phyloP scores from a whole-genome alignment of 2,888 invertebrate species.

The Amiota mariae region DNA sequence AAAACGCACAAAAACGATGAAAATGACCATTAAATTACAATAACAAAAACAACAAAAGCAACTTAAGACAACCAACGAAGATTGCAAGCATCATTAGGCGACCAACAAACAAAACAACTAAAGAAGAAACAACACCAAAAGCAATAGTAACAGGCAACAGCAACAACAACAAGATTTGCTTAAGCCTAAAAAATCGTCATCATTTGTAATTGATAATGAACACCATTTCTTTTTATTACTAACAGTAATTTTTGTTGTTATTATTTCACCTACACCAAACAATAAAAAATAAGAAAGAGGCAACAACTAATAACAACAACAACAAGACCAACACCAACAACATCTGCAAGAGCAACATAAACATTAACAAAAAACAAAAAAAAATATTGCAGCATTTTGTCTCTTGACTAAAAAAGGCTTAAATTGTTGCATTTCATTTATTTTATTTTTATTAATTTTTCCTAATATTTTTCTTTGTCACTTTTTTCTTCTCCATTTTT shows the following conservation, averaged over 20 bases:
- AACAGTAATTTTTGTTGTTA: too few relatives aligned
- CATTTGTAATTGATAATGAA: slow-evolving; percentile 41
- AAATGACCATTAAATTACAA: too few relatives aligned
- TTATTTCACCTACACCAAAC: neutral
- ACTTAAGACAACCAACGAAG: slow-evolving; percentile 39
- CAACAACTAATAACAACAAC: neutral
- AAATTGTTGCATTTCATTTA: neutral
- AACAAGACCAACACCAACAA: neutral
- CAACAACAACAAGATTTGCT: slow-evolving; percentile 41
- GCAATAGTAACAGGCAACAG: slow-evolving; percentile 33
- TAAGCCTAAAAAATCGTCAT: slow-evolving; percentile 46
- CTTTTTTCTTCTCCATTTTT: neutral
- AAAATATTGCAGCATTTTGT: neutral
- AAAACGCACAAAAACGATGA: slow-evolving; percentile 31
- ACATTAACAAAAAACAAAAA: slow-evolving; percentile 1
- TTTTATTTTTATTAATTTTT: slow-evolving; percentile 25
- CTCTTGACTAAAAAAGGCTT: neutral
- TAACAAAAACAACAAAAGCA: neutral
- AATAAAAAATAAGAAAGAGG: neutral
- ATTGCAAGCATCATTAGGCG: slow-evolving; percentile 19
- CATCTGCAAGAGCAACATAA: neutral
- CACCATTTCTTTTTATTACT: neutral
- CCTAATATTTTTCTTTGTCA: neutral
- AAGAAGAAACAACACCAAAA: slow-evolving; percentile 26
- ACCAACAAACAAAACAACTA: neutral